Conservation (phyloP, 2,888 invertebrate genomes). For the Agrotis ipsilon region DNA sequence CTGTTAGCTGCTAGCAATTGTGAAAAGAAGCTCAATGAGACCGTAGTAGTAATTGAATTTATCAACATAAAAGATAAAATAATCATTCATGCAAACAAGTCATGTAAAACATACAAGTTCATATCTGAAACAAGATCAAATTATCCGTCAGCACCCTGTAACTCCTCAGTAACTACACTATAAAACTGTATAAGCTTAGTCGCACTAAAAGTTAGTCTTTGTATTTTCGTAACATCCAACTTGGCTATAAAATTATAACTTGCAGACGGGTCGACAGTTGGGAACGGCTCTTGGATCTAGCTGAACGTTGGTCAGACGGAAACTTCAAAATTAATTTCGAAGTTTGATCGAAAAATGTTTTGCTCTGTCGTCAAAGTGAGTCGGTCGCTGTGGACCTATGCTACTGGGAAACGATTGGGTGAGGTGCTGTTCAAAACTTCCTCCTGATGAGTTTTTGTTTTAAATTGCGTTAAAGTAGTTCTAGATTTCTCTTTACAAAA, state of each 20-base stretch:
- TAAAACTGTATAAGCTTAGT: constrained; percentile 49
- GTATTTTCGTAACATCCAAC: constrained; percentile 68
- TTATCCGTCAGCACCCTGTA: constrained; percentile 25
- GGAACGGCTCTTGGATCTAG: constrained; percentile 69
- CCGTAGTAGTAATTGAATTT: constrained; percentile 2
- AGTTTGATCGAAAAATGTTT: constrained; percentile 88
- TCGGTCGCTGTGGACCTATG: constrained; percentile 59
- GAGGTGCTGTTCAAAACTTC: constrained; percentile 55
- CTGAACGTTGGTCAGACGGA: constrained; percentile 78
- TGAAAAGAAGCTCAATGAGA: not conserved
- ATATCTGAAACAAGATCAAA: constrained; percentile 31
- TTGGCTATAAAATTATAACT: constrained; percentile 80
- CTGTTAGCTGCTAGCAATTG: not conserved
- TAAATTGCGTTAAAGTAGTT: constrained; percentile 34
- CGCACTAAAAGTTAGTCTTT: constrained; percentile 57
- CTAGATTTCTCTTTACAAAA: not conserved
- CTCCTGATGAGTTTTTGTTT: constrained; percentile 49
- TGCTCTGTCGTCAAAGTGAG: constrained; percentile 75
- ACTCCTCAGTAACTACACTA: constrained; percentile 6
- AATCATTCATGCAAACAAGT: constrained; percentile 9
- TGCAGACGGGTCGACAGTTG: constrained; percentile 73
- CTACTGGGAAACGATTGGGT: constrained; percentile 43
- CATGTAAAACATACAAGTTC: constrained; percentile 6
- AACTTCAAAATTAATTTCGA: constrained; percentile 88
- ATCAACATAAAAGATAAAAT: constrained; percentile 24